Evolutionary conservation across 2,888 invertebrate genomes (phyloP), one percentile per base, ranked within the genome.

Genomic region (Cheilosia pagana): DNA sequence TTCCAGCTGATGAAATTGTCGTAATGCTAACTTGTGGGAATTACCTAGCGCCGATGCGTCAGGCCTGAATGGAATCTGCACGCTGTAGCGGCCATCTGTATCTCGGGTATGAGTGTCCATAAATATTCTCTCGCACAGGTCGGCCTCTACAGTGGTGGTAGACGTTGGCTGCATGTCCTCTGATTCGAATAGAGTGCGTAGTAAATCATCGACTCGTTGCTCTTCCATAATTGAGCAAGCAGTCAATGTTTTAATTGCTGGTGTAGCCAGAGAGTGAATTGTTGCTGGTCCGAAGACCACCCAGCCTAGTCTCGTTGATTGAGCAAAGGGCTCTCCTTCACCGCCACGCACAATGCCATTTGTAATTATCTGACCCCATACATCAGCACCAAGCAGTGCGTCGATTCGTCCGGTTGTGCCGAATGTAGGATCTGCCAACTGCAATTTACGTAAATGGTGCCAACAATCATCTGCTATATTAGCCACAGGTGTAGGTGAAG

Each of bases 401-500:
- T 76, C 67, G 6, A 70, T 70, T 55, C 53, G 41, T 39, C 78
- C 78, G 19, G 57, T 45, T 25, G 21, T 62, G 6, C 74, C 53
- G n/a, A 74, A 74, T 12, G 74, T 41, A 25, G 83, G 83, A 1
- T 87, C 88, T 4, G 83, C 82, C 28, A 87, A 75, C 43, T 86
- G 82, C 21, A 81, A 86, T 7, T 79, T 25, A 39, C 70, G 68
- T 2, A 88, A 39, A 23, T 87, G 87, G 8, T 53, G n/a, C 87
- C 79, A 23, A 76, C 78, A 50, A 81, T 71, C 43, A 60, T 74
- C 4, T 72, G 81, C 87, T 79, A 88, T 53, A 76, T 70, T 57
- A 86, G 87, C 21, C 60, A 63, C 63, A 86, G 88, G 74, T 85
- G 87, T 23, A 59, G 60, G 45, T 86, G 72, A 63, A 4, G 28